Percentiles rank a stretch among this genome's conserved stretches.
Evolutionary conservation across 1,140 invertebrate genomes (phyloP).

Genomic region (Charaxes varanes): DNA sequence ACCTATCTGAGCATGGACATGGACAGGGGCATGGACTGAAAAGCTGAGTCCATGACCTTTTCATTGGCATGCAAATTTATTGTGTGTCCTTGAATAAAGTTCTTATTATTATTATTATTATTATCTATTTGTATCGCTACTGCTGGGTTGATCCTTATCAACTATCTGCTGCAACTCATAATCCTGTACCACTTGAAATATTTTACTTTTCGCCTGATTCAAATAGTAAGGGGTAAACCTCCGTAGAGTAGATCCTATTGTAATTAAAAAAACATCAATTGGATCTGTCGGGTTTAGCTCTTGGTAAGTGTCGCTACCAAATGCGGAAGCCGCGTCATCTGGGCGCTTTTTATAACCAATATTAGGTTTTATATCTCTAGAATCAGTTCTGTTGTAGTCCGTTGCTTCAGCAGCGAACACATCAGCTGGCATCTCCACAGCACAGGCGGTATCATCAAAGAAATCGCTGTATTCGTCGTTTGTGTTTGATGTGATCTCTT

Average conservation of each 20-base stretch:
- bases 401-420: conserved; percentile 26
- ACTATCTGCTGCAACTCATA: conserved; percentile 60
- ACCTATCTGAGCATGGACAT: no score
- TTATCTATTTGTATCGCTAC: conserved; percentile 28
- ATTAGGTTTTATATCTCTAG: conserved; percentile 33
- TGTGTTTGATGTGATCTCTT: conserved; percentile 21
- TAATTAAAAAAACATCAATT: conserved; percentile 50
- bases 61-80: no score
- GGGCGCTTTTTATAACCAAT: conserved; percentile 21
- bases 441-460: conserved; percentile 30
- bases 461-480: conserved; percentile 39
- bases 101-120: no score
- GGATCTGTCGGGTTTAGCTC: conserved; percentile 48
- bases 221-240: conserved; percentile 56
- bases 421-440: conserved; percentile 31
- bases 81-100: no score
- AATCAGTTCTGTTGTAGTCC: conserved; percentile 22
- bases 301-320: conserved; percentile 23
- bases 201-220: conserved; percentile 63
- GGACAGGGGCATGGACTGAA: no score
- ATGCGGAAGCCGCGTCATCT: conserved; percentile 12
- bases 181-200: conserved; percentile 60
- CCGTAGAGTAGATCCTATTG: conserved; percentile 49
- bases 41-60: no score
- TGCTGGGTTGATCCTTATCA: conserved; percentile 34